Conservation (phyloP, 2,113 vertebrate genomes). For the Lagopus leucura region DNA sequence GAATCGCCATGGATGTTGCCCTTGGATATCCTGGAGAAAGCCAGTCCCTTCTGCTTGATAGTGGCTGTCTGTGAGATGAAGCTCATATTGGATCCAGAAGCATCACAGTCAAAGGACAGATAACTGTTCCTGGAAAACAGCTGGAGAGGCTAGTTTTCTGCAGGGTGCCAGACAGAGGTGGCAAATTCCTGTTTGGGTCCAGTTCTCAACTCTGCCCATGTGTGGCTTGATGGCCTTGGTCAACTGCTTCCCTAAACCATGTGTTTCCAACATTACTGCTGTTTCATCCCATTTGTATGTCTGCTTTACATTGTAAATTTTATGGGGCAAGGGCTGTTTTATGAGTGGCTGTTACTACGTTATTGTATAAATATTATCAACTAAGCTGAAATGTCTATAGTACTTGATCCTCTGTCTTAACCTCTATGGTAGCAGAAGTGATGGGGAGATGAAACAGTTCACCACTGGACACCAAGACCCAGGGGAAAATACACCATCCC, state of each 20-base stretch:
- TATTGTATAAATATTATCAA: constrained; percentile 47
- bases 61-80: background rate
- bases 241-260: background rate
- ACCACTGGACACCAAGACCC: background rate
- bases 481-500: background rate
- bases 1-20: constrained; percentile 31
- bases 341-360: constrained; percentile 16
- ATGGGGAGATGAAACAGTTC: background rate
- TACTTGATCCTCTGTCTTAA: background rate
- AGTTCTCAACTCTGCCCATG: background rate
- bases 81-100: background rate
- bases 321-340: constrained; percentile 49
- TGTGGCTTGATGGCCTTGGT: background rate
- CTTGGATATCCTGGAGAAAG: constrained; percentile 40
- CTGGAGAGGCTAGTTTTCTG: background rate
- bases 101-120: background rate
- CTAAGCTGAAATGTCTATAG: constrained; percentile 5
- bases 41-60: background rate
- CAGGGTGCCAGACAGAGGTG: background rate
- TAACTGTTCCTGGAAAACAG: background rate
- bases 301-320: constrained; percentile 61
- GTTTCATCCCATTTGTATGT: constrained; percentile 37
- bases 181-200: background rate
- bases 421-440: background rate
- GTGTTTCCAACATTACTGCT: constrained; percentile 21